Percentiles rank a stretch among this genome's conserved stretches.
Conservation (phyloP, 2,888 invertebrate genomes). For the Dione juno region DNA sequence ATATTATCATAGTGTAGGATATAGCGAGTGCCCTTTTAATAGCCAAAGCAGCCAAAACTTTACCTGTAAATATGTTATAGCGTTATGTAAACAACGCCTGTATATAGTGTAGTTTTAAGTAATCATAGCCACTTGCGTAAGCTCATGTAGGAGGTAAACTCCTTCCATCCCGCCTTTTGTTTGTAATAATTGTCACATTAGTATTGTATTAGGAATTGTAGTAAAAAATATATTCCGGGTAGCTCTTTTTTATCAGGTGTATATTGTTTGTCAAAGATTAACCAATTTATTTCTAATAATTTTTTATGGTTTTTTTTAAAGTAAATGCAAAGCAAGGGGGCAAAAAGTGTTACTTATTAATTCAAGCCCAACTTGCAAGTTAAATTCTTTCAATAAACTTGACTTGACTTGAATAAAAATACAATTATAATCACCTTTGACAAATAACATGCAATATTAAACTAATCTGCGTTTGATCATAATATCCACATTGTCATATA, state of each 20-base stretch:
- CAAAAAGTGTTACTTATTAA: too few species aligned
- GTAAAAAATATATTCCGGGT: neutral
- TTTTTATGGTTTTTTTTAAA: too few species aligned
- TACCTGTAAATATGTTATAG: conserved; percentile 68
- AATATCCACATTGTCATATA: neutral
- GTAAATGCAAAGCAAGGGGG: too few species aligned
- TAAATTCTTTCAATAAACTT: too few species aligned
- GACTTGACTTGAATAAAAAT: too few species aligned
- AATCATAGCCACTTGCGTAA: conserved; percentile 48
- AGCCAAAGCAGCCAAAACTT: conserved; percentile 82
- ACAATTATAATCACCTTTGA: too few species aligned
- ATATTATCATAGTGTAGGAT: conserved; percentile 47
- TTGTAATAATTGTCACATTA: conserved; percentile 31
- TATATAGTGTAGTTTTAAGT: conserved; percentile 50
- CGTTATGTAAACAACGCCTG: conserved; percentile 46
- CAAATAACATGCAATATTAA: neutral
- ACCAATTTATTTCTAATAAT: too few species aligned
- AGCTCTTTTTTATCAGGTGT: neutral
- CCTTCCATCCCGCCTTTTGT: conserved; percentile 49
- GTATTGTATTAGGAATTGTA: neutral
- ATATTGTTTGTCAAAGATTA: neutral
- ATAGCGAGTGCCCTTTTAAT: conserved; percentile 69
- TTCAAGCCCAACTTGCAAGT: too few species aligned
- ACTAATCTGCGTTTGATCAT: neutral
- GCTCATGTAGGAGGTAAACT: conserved; percentile 43